These are phyloP conservation scores for Ypsolopha scabrella DNA, from an alignment of 2,888 invertebrate genomes.

Conservation along the genomic window DNA sequence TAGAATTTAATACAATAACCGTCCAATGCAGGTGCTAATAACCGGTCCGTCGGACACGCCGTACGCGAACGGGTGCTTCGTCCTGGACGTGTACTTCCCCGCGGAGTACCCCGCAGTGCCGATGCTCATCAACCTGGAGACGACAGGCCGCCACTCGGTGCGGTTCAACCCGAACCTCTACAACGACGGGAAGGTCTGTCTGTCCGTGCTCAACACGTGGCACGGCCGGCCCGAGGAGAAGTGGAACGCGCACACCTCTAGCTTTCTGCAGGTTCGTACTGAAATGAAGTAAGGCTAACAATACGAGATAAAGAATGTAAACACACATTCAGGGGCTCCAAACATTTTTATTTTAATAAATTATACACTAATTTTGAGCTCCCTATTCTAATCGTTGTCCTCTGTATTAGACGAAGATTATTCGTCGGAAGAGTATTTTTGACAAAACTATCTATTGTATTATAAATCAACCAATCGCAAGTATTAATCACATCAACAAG, in stretches of 20 bases:
- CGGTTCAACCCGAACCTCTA: constrained; percentile 95
- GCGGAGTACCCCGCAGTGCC: constrained; percentile 87
- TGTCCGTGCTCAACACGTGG: constrained; percentile 96
- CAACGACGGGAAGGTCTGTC: constrained; percentile 93
- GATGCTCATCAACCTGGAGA: constrained; percentile 92
- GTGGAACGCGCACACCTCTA: constrained; percentile 96
- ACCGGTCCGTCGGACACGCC: constrained; percentile 93
- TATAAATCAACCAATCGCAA: too few species aligned
- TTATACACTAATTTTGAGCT: too few species aligned
- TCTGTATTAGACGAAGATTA: too few species aligned
- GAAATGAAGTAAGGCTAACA: too few species aligned
- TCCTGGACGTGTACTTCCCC: constrained; percentile 91
- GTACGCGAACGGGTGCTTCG: constrained; percentile 92
- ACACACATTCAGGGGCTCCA: too few species aligned
- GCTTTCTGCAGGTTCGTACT: constrained; percentile 79
- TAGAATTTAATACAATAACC: too few species aligned
- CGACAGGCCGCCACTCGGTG: constrained; percentile 89
- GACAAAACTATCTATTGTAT: too few species aligned
- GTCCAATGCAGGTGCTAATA: constrained; percentile 90
- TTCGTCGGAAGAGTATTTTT: too few species aligned
- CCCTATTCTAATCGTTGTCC: too few species aligned
- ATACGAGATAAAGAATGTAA: too few species aligned
- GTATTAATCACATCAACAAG: too few species aligned
- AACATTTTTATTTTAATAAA: too few species aligned
- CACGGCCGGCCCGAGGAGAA: constrained; percentile 97